Conservation (phyloP, 2,888 invertebrate genomes). For the Drosophila siamana region DNA sequence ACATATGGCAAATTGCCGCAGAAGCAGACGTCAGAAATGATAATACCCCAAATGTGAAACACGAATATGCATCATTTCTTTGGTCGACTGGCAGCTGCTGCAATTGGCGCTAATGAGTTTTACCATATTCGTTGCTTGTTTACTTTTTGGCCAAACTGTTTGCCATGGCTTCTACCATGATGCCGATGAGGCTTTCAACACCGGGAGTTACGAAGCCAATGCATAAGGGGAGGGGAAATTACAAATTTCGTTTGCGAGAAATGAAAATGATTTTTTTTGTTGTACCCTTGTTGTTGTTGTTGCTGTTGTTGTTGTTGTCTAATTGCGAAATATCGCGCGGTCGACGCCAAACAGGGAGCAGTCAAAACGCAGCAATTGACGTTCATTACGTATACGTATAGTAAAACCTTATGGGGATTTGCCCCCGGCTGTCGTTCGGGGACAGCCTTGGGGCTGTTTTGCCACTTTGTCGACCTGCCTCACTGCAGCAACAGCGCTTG, state of each 20-base stretch:
- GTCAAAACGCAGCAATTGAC: constrained; percentile 53
- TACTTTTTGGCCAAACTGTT: constrained; percentile 55
- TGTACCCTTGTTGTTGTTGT: constrained; percentile 44
- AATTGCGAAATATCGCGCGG: constrained; percentile 67
- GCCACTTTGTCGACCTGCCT: background rate
- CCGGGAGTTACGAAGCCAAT: background rate
- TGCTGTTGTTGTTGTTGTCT: constrained; percentile 48
- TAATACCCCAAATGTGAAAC: constrained; percentile 8
- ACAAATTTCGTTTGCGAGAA: constrained; percentile 47
- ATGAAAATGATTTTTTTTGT: constrained; percentile 40
- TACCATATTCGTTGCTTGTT: constrained; percentile 73
- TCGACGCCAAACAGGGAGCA: constrained; percentile 33
- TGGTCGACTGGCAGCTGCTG: constrained; percentile 30
- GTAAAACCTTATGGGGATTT: background rate
- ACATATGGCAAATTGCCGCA: constrained; percentile 22
- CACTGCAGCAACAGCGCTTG: constrained; percentile 15
- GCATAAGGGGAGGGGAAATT: background rate
- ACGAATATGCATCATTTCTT: constrained; percentile 32
- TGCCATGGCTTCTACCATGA: constrained; percentile 35
- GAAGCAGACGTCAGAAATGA: constrained; percentile 2
- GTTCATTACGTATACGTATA: constrained; percentile 55
- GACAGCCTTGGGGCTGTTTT: background rate
- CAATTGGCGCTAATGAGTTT: constrained; percentile 79
- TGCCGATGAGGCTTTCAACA: constrained; percentile 7
- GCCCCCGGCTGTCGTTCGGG: background rate